Conservation (phyloP, 2,797 vertebrate genomes). For the Pogonophryne albipinna region DNA sequence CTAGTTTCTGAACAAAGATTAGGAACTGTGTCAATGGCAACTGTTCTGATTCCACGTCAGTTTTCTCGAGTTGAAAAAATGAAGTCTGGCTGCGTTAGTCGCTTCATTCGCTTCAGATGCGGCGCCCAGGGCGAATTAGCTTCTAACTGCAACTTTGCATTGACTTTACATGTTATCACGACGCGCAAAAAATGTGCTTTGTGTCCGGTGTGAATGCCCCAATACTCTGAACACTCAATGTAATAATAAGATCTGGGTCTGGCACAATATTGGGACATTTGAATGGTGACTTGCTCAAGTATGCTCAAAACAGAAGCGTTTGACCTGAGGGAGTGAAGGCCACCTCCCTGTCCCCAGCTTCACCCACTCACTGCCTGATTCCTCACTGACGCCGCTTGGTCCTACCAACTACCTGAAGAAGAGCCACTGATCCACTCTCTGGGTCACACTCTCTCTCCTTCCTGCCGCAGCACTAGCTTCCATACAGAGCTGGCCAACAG, state of each 20-base stretch:
- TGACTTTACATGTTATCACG: too few species aligned
- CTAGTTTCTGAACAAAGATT: too few species aligned
- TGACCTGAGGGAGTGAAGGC: slow-evolving; percentile 19
- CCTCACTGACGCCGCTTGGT: background rate
- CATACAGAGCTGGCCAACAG: slow-evolving; percentile 17
- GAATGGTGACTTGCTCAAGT: background rate
- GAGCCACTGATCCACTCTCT: slow-evolving; percentile 12
- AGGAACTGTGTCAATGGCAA: too few species aligned
- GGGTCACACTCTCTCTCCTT: slow-evolving; percentile 45
- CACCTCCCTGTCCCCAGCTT: too few species aligned
- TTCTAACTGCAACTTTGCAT: too few species aligned
- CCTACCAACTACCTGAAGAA: slow-evolving; percentile 31
- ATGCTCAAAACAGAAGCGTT: background rate
- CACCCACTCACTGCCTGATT: background rate
- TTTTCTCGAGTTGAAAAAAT: too few species aligned
- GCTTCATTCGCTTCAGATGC: too few species aligned
- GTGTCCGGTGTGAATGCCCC: too few species aligned
- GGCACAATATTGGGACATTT: background rate
- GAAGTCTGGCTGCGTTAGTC: too few species aligned
- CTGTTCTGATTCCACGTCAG: too few species aligned
- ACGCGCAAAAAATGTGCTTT: too few species aligned
- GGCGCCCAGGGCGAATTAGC: too few species aligned
- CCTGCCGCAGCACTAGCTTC: slow-evolving; percentile 14
- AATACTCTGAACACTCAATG: slow-evolving; percentile 6
- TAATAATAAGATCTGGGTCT: background rate